These are phyloP conservation scores for Piprites chloris DNA, from an alignment of 2,113 vertebrate species.

Conservation along the genomic window DNA sequence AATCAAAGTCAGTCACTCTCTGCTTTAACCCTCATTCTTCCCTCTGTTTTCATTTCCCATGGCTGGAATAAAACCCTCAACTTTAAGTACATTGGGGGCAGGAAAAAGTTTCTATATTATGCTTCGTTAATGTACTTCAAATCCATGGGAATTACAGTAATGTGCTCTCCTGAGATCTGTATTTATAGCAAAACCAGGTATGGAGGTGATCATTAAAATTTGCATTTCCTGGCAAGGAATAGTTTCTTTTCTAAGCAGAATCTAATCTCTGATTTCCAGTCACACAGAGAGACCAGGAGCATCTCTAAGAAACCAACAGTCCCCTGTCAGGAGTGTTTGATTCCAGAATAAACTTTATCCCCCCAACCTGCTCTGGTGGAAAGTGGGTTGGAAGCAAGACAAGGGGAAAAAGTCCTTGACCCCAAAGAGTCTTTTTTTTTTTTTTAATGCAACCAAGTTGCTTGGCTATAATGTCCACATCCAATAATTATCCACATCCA, in stretches of 20 bases:
- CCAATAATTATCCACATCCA: rapidly evolving
- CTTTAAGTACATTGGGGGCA: background rate
- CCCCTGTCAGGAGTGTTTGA: background rate
- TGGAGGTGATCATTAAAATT: background rate
- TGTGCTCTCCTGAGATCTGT: background rate
- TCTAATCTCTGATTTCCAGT: background rate
- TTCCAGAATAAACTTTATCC: background rate
- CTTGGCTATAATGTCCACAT: rapidly evolving
- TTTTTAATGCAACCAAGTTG: rapidly evolving
- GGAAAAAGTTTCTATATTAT: background rate
- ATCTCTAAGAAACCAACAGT: background rate
- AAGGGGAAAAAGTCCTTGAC: background rate
- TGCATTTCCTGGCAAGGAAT: background rate
- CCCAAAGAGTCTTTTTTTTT: background rate
- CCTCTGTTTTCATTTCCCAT: background rate
- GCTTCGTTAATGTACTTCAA: background rate
- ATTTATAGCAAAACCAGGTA: background rate
- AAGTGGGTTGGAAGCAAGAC: background rate
- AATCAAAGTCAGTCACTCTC: background rate
- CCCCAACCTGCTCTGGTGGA: rapidly evolving
- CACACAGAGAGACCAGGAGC: background rate
- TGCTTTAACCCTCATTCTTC: background rate
- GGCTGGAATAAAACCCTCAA: background rate
- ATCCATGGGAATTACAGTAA: background rate
- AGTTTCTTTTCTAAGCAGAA: background rate